Base-by-base conservation (phyloP, 2,797 vertebrate species). In the Epinephelus coioides region DNA sequence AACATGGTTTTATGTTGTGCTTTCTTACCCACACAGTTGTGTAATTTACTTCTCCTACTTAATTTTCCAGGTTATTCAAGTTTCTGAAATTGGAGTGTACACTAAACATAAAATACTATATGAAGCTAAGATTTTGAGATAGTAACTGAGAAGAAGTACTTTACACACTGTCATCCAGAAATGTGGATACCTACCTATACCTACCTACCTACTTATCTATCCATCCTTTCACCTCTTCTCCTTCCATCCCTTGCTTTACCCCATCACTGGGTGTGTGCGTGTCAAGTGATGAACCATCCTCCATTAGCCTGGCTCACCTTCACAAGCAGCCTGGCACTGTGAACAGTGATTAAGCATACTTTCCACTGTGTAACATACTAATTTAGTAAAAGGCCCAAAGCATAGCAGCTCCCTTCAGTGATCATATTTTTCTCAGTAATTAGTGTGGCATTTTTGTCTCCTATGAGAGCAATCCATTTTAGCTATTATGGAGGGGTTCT, bases 341-440 rank as follows among this genome's bases (percentile, higher is more conserved):
- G 87, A 93, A 77, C 88, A 87, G 88, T 90, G 90, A 91, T 92
- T 88, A 91, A 91, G 81, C 67, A 73, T 25, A 90, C 76, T 78
- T 86, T 90, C 87, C 80, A 69, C 86, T 83, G 79, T 80, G 75
- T 84, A 91, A 88, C 76, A 87, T 79, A 57, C 79, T 83, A 83
- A 91, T 91, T 91, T 90, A 82, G 84, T 84, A 83, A 90, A 90
- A 79, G 71, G 86, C 89, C 91, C 81, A 86, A 83, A 92, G 90
- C 93, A 83, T 55, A 87, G 83, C 79, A 61, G 88, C 78, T 79
- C 81, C 81, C 85, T 83, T 88, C 85, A 83, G 75, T 87, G 79
- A 92, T 92, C 87, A 90, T 89, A 90, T 91, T 91, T 91, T 89
- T 86, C 76, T 73, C 76, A 3, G 86, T 91, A 93, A 92, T 91